Conservation (phyloP, 2,888 invertebrate species). For the Limnephilus lunatus region DNA sequence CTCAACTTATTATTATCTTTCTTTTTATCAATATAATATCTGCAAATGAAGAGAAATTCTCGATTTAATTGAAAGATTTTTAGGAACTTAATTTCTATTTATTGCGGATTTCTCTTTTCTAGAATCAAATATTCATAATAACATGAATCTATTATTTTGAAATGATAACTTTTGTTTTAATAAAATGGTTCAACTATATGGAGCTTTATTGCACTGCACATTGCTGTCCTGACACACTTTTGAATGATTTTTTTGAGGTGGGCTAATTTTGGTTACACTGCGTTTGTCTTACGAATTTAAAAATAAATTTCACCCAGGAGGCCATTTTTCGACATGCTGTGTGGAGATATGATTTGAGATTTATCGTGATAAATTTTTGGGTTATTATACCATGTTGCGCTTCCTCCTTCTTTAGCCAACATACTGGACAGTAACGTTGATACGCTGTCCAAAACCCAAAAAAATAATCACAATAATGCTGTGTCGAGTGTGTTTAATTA, state of each 20-base stretch:
- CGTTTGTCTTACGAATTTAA: not conserved
- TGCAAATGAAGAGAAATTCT: not conserved
- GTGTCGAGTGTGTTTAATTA: not conserved
- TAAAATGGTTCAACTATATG: too few relatives aligned
- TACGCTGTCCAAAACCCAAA: not conserved
- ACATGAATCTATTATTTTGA: not conserved
- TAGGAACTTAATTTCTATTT: not conserved
- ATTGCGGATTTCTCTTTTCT: not conserved
- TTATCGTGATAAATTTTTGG: too few relatives aligned
- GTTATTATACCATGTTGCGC: too few relatives aligned
- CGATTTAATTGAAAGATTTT: not conserved
- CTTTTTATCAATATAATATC: not conserved
- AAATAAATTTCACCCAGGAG: too few relatives aligned
- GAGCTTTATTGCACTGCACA: not conserved
- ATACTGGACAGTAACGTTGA: too few relatives aligned
- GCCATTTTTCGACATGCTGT: too few relatives aligned
- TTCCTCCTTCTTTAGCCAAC: too few relatives aligned
- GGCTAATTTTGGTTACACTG: not conserved
- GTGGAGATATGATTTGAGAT: too few relatives aligned
- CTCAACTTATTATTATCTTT: not conserved
- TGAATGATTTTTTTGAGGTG: not conserved
- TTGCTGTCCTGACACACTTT: not conserved
- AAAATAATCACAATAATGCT: not conserved
- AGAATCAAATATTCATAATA: not conserved
- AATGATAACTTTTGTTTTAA: too few relatives aligned